These are phyloP conservation scores for Hybognathus amarus DNA, from an alignment of 2,797 vertebrate species.

Conservation along the genomic window DNA sequence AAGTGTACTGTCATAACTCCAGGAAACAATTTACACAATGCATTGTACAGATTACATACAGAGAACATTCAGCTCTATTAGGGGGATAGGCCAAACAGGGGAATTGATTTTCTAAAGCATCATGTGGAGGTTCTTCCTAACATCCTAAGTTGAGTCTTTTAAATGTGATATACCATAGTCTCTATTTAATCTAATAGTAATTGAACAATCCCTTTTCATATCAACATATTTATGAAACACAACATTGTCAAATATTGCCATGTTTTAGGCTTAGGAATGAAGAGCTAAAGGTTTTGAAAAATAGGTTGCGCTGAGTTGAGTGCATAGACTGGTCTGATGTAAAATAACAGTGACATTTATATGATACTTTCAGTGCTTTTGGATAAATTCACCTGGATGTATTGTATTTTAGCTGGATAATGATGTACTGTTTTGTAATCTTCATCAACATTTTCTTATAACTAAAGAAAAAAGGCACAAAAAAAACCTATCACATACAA, in stretches of 20 bases:
- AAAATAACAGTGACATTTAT: conserved; percentile 36
- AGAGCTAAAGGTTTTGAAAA: not conserved
- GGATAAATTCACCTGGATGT: conserved; percentile 50
- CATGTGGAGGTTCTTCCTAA: conserved; percentile 28
- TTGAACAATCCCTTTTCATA: conserved; percentile 26
- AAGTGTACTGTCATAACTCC: conserved; percentile 74
- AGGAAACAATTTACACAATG: conserved; percentile 84
- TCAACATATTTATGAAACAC: conserved; percentile 33
- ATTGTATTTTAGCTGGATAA: conserved; percentile 43
- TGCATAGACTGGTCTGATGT: conserved; percentile 46
- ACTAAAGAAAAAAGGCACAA: conserved; percentile 14
- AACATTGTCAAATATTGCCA: conserved; percentile 39
- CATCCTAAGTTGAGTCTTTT: conserved; percentile 30
- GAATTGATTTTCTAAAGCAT: conserved; percentile 44
- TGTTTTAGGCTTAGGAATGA: conserved; percentile 17
- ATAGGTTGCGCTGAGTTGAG: conserved; percentile 31
- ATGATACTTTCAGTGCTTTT: conserved; percentile 14
- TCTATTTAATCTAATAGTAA: conserved; percentile 37
- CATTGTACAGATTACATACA: conserved; percentile 79
- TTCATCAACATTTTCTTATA: conserved; percentile 40
- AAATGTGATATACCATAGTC: conserved; percentile 31
- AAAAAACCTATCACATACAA: conserved; percentile 22
- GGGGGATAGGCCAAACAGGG: conserved; percentile 60
- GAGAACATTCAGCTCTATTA: conserved; percentile 72
- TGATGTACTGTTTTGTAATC: conserved; percentile 38